Base-by-base conservation (phyloP, 2,797 vertebrate genomes). In the Picus viridis region DNA sequence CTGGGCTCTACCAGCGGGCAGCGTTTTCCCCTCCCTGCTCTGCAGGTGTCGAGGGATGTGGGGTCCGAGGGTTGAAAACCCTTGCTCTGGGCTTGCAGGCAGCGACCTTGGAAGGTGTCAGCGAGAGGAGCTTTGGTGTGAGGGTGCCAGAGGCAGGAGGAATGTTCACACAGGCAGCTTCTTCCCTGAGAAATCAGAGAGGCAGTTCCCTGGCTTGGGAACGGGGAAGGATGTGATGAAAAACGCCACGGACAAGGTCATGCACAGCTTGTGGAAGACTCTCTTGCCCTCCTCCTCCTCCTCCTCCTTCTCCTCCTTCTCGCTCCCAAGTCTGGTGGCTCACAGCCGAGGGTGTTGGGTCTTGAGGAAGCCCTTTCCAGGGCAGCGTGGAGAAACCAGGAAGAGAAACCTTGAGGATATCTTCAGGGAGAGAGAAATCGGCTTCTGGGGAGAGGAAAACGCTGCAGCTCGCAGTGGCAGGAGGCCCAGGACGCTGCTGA, bases 331-430 rank as follows among this genome's bases (percentile, higher is more conserved):
- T 1, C 9, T 1, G 29, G 49, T 51, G 34, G 2, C 17, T 6
- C 11, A 20, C 7, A 24, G 63, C 73, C 3, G 36, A n/a, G 75
- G 51, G 30, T 1, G 14, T 26, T 0, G 8, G 27, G 30, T 4
- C 27, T 6, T 24, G 12, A 41, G 58, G 41, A n/a, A 49, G 49
- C 49, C 17, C 13, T 22, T 26, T 39, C 22, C 10, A 5, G 4
- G 1, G 24, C 22, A 0, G 15, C 0, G 1, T 3, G 2, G 39
- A 23, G 24, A 30, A 16, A 2, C 7, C 0, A 1, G 13, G 2
- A 14, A 22, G 30, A 16, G 27, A 29, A 29, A 29, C 17, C 49
- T 23, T 41, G 23, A 49, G 49, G 63, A 24, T 32, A 16, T 12
- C 9, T 23, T 39, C 10, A 39, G 36, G 36, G 14, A 11, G 18